A percentile compares a stretch with the other conserved stretches of the same genome.
Evolutionary conservation across 2,888 invertebrate species (phyloP).

Genomic region (Heliconius erato): DNA sequence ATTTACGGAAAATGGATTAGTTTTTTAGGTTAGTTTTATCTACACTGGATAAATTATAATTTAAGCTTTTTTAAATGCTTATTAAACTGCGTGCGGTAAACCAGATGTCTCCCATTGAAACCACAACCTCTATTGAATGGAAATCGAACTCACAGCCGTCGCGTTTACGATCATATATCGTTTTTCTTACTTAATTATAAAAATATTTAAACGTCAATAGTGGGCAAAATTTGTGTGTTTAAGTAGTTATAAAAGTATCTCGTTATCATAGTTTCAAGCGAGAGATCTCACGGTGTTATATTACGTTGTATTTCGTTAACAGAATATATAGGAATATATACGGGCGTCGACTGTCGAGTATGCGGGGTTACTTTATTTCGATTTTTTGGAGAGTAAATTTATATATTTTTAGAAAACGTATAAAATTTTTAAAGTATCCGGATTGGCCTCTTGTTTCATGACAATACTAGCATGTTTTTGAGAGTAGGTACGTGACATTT

Average conservation of each 20-base stretch:
- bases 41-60: too few species aligned
- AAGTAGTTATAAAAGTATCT: not conserved
- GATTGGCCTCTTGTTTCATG: not conserved
- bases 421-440: not conserved
- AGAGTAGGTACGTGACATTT: too few species aligned
- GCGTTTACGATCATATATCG: too few species aligned
- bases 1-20: too few species aligned
- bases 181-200: not conserved
- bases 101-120: too few species aligned
- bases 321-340: not conserved
- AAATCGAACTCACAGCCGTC: too few species aligned
- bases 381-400: not conserved
- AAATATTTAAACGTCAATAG: not conserved
- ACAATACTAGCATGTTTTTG: too few species aligned
- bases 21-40: too few species aligned
- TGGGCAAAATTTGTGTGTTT: not conserved
- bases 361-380: not conserved
- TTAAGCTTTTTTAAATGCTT: too few species aligned
- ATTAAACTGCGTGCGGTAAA: too few species aligned
- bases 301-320: not conserved
- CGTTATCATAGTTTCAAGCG: not conserved
- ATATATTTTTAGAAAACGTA: not conserved
- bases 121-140: not conserved
- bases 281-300: constrained; percentile 11
- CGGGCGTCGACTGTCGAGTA: constrained; percentile 11